Evolutionary conservation across 2,797 vertebrate species (phyloP).

Genomic region (Pantherophis alleghaniensis): DNA sequence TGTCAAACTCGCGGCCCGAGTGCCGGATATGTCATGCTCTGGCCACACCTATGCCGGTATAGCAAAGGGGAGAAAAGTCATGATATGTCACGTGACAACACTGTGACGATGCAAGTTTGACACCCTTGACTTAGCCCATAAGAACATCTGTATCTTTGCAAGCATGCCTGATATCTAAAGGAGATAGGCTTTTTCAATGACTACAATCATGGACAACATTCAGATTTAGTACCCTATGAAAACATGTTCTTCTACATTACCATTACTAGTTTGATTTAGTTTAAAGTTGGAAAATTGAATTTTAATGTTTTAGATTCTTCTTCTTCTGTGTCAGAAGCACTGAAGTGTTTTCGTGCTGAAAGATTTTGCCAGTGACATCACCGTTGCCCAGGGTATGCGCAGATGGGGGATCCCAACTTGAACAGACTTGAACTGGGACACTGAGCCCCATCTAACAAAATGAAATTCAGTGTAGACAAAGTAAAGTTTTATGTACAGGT

Average conservation of each 20-base stretch:
- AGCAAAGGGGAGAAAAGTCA: no score
- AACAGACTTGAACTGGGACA: no score
- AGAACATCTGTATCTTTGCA: neutral
- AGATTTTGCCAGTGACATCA: neutral
- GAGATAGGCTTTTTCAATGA: neutral
- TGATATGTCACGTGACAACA: no score
- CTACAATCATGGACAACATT: neutral
- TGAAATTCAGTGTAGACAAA: no score
- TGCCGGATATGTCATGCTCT: no score
- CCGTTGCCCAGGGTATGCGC: neutral
- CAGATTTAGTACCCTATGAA: neutral
- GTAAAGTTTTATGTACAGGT: no score
- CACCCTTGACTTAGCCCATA: neutral
- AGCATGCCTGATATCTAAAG: neutral
- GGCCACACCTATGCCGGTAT: no score
- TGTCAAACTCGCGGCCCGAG: no score
- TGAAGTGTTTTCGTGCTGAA: neutral
- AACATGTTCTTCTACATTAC: neutral
- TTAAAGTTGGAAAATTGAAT: neutral
- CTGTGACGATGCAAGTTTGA: no score
- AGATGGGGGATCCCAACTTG: no score
- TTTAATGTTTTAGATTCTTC: neutral
- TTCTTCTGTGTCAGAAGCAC: neutral
- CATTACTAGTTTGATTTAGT: neutral
- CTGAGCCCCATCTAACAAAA: no score